Evolutionary conservation across 2,888 invertebrate species (phyloP).

Genomic region (Dyspetes luteomarginatus): DNA sequence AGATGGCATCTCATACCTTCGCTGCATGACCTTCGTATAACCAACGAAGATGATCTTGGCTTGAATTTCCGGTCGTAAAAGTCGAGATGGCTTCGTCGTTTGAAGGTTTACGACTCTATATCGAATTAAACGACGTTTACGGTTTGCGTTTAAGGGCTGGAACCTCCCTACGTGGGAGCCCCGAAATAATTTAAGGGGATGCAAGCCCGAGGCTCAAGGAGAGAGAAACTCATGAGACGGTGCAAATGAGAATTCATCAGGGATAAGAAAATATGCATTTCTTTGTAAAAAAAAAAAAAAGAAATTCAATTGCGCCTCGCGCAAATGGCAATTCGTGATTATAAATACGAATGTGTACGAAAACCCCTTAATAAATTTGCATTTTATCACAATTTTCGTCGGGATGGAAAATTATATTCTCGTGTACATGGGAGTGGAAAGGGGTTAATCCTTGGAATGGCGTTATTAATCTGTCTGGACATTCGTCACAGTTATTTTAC

Average conservation of each 20-base stretch:
- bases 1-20: background rate
- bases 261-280: constrained; percentile 32
- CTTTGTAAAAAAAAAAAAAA: constrained; percentile 3
- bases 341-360: background rate
- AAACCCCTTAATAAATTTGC: background rate
- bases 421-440: constrained; percentile 10
- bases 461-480: constrained; percentile 27
- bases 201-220: constrained; percentile 9
- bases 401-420: constrained; percentile 9
- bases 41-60: constrained; percentile 49
- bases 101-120: constrained; percentile 71
- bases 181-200: constrained; percentile 47
- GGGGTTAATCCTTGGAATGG: constrained; percentile 31
- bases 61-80: constrained; percentile 61
- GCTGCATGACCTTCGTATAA: constrained; percentile 3
- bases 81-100: constrained; percentile 47
- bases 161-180: constrained; percentile 9
- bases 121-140: constrained; percentile 73
- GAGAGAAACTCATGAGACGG: constrained; percentile 20
- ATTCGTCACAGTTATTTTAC: constrained; percentile 15
- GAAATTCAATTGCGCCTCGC: constrained; percentile 8
- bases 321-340: background rate
- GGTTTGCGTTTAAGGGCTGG: constrained; percentile 61
- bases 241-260: constrained; percentile 49
- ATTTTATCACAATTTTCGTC: constrained; percentile 8